Base-by-base conservation (phyloP, 2,797 vertebrate genomes). In the Lacerta agilis region DNA sequence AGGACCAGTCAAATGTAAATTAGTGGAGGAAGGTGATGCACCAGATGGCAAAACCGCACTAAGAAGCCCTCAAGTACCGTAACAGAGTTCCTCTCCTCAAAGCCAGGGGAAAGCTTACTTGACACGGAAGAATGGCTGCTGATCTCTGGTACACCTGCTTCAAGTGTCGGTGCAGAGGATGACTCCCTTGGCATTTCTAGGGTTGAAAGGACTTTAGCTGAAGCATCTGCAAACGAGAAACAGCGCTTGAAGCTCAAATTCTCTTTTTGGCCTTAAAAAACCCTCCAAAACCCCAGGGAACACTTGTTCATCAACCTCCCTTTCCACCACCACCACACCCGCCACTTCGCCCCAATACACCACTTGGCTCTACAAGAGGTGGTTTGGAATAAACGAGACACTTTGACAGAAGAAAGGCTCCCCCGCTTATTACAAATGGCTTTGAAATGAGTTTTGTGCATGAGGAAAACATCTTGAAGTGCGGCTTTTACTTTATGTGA, bases 131-230 rank as follows among this genome's bases (percentile, higher is more conserved):
- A 98, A 93, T 98, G 98, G 93, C 98, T 98, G 90, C 98, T 99
- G 91, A 98, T 98, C 96, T 99, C 99, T 3, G 98, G 98, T 86
- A 98, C 94, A 88, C 97, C 97, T 90, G 98, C 98, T 96, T 99
- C 98, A 76, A 99, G 97, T 1, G 98, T 98, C 4, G 99, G 98
- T 80, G 98, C 99, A 88, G 99, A 99, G 7, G 98, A 98, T 38
- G 98, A 99, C 96, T 99, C 98, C 94, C 98, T 97, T 64, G 99
- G 98, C 96, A 98, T 99, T 97, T 99, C 98, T 97, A 99, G 95
- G 45, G 98, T 97, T 86, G 98, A 98, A 95, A 99, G 97, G 95
- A 96, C 98, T 97, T 98, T 99, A 86, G 94, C 72, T 90, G 96
- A 92, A 91, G 97, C 95, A 97, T 99, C 99, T 99, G 97, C 85